Percentiles rank a stretch among this genome's conserved stretches.
These are phyloP conservation scores for Glaucomys volans DNA, from an alignment of 2,113 vertebrate genomes.

Conservation along the genomic window DNA sequence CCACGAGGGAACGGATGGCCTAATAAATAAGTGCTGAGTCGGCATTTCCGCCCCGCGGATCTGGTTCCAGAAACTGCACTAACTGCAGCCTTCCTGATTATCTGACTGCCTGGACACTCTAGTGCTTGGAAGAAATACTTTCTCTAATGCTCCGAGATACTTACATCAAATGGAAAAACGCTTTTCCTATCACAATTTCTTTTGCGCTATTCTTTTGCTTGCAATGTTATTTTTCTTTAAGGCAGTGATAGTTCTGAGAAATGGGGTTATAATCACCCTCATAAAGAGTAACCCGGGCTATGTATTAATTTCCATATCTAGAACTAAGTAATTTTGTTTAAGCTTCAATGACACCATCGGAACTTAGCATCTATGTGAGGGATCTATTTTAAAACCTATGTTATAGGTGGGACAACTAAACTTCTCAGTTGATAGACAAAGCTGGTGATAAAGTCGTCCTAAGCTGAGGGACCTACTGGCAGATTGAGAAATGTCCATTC, in stretches of 20 bases:
- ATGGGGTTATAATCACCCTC: not conserved
- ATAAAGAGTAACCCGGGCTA: not conserved
- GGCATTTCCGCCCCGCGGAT: not conserved
- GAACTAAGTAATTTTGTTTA: not conserved
- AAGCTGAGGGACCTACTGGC: not conserved
- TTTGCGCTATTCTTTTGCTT: not conserved
- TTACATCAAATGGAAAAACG: not conserved
- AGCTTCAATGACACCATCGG: not conserved
- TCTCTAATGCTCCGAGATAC: not conserved
- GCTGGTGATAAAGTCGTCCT: not conserved
- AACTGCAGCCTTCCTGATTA: not conserved
- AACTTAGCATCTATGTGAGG: not conserved
- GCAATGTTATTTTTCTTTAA: not conserved
- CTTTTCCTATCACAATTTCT: not conserved
- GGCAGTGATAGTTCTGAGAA: not conserved
- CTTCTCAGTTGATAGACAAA: too few species aligned
- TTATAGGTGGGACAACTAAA: not conserved
- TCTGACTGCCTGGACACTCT: too few species aligned
- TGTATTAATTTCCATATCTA: not conserved
- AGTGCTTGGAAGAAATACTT: conserved; percentile 10
- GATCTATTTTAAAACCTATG: not conserved
- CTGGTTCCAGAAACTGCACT: not conserved
- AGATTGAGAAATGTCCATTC: not conserved
- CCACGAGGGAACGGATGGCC: not conserved
- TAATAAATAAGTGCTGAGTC: not conserved